Evolutionary conservation across 2,797 vertebrate species (phyloP).

Genomic region (Pseudochirops cupreus): DNA sequence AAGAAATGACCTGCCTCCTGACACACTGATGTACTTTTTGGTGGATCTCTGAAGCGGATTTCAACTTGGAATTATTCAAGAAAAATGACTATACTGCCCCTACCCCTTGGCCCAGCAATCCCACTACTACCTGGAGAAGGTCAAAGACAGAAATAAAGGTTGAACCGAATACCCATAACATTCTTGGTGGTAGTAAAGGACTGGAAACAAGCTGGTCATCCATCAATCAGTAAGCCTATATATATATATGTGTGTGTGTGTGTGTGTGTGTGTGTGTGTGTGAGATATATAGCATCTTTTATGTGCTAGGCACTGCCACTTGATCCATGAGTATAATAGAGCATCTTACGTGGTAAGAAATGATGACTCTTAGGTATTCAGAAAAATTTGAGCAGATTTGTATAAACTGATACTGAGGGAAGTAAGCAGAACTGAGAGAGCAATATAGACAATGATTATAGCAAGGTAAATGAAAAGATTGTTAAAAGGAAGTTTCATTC

Average conservation of each 20-base stretch:
- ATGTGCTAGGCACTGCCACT: background rate
- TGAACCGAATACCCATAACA: background rate
- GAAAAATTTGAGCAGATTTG: background rate
- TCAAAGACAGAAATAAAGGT: background rate
- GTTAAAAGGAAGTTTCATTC: background rate
- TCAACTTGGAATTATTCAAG: background rate
- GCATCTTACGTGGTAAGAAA: background rate
- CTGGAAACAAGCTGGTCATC: background rate
- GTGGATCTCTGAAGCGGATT: background rate
- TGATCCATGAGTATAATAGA: background rate
- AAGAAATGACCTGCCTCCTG: background rate
- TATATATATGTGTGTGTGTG: too few species aligned
- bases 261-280: too few species aligned
- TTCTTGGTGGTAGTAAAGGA: background rate
- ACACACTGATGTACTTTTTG: background rate
- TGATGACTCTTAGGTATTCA: background rate
- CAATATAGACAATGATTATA: background rate
- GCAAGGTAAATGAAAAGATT: background rate
- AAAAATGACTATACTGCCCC: background rate
- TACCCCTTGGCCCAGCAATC: background rate
- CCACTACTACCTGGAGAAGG: background rate
- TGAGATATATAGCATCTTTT: background rate
- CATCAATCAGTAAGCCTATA: background rate
- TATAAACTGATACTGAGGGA: background rate
- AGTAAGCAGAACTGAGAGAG: background rate